Evolutionary conservation across 2,113 vertebrate species (phyloP).

Genomic region (Centropristis striata): DNA sequence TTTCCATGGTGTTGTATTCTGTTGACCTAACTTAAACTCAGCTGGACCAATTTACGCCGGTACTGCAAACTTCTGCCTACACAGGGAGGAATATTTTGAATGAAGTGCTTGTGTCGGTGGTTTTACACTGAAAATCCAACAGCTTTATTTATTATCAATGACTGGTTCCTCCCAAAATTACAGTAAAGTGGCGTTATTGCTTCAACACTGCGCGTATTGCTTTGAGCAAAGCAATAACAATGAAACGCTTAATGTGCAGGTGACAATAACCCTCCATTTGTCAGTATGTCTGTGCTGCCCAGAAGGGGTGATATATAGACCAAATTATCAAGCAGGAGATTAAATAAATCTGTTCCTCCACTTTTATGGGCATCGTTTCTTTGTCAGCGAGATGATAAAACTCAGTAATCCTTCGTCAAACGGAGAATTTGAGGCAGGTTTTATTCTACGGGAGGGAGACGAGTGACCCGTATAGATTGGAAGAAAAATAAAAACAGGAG

Average conservation of each 20-base stretch:
- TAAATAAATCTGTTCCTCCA: slow-evolving; percentile 65
- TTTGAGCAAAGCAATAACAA: slow-evolving; percentile 49
- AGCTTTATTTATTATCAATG: slow-evolving; percentile 19
- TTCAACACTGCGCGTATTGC: slow-evolving; percentile 13
- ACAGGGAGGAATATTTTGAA: slow-evolving; percentile 24
- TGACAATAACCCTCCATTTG: slow-evolving; percentile 52
- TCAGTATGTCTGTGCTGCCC: slow-evolving; percentile 28
- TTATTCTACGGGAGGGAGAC: slow-evolving; percentile 16
- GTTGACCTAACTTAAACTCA: slow-evolving; percentile 32
- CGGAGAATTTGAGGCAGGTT: slow-evolving; percentile 34
- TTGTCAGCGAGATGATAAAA: slow-evolving; percentile 61
- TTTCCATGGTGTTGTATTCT: slow-evolving; percentile 44
- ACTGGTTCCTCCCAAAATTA: not conserved
- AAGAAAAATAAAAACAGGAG: slow-evolving; percentile 19
- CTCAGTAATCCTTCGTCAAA: slow-evolving; percentile 59
- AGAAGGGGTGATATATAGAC: slow-evolving; percentile 59
- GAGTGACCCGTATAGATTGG: slow-evolving; percentile 42
- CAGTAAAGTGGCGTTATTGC: not conserved
- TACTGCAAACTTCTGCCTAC: slow-evolving; percentile 11
- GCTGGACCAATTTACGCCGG: slow-evolving; percentile 21
- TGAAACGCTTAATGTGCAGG: slow-evolving; percentile 35
- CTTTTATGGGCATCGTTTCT: slow-evolving; percentile 54
- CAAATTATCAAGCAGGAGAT: slow-evolving; percentile 68
- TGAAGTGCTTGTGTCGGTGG: not conserved
- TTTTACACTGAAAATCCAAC: slow-evolving; percentile 8